Percentiles rank a stretch among this genome's conserved stretches.
These are phyloP conservation scores for Cecidostiba fungosa DNA, from an alignment of 2,888 invertebrate species.

Conservation along the genomic window DNA sequence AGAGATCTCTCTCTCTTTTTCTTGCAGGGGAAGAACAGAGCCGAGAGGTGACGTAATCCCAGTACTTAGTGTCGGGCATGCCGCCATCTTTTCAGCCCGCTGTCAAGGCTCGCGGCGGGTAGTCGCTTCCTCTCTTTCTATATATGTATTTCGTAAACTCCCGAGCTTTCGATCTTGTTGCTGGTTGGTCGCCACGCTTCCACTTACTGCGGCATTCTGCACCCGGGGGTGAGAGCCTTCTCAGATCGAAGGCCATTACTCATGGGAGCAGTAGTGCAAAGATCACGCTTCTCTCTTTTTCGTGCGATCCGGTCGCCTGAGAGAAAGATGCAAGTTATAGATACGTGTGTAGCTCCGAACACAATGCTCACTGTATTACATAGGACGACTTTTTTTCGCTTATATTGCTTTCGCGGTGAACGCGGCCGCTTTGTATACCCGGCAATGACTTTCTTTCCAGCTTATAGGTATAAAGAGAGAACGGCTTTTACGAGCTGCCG, in stretches of 20 bases:
- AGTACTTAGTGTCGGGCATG: conserved; percentile 71
- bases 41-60: conserved; percentile 72
- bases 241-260: conserved; percentile 57
- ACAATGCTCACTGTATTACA: conserved; percentile 30
- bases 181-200: conserved; percentile 36
- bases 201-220: conserved; percentile 58
- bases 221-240: conserved; percentile 47
- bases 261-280: conserved; percentile 47
- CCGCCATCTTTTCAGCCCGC: conserved; percentile 69
- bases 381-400: conserved; percentile 39
- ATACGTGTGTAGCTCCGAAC: conserved; percentile 34
- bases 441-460: conserved; percentile 60
- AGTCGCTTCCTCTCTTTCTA: conserved; percentile 53
- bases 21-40: neutral
- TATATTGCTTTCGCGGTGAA: conserved; percentile 47
- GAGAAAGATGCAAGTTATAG: conserved; percentile 36
- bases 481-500: conserved; percentile 54
- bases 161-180: conserved; percentile 57
- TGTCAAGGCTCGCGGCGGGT: conserved; percentile 70
- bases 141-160: conserved; percentile 59
- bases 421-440: conserved; percentile 39
- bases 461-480: neutral
- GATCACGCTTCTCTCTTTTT: conserved; percentile 36
- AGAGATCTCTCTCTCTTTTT: conserved; percentile 61
- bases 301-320: too few relatives aligned